Evolutionary conservation across 2,113 vertebrate species (phyloP).

Genomic region (Tautogolabrus adspersus): DNA sequence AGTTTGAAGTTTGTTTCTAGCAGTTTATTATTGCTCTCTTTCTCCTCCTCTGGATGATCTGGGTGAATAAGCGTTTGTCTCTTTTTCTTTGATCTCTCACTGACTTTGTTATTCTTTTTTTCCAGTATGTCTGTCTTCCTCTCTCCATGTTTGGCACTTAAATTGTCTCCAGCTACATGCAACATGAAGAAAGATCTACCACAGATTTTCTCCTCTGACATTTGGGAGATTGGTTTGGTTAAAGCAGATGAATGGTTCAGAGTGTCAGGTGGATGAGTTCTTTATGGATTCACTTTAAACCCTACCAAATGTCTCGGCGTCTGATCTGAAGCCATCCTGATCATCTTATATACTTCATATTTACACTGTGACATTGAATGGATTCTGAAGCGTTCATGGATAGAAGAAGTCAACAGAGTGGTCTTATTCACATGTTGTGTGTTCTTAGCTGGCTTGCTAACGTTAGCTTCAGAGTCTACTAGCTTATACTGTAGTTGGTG

Average conservation of each 20-base stretch:
- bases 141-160: slow-evolving; percentile 19
- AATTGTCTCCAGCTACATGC: slow-evolving; percentile 9
- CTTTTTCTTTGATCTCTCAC: slow-evolving; percentile 10
- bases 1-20: slow-evolving; percentile 38
- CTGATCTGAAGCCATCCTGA: not conserved
- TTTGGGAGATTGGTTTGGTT: slow-evolving; percentile 5
- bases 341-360: slow-evolving; percentile 26
- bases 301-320: slow-evolving; percentile 25
- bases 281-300: slow-evolving; percentile 34
- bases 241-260: slow-evolving; percentile 17
- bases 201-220: slow-evolving; percentile 15
- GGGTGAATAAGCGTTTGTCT: slow-evolving; percentile 17
- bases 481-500: too few relatives aligned
- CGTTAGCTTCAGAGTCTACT: not conserved
- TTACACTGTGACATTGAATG: slow-evolving; percentile 23
- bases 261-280: slow-evolving; percentile 23
- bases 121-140: slow-evolving; percentile 15
- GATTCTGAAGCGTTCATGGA: slow-evolving; percentile 1
- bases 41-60: slow-evolving; percentile 18
- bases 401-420: not conserved
- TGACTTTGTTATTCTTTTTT: not conserved
- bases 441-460: not conserved
- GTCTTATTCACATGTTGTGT: not conserved
- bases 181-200: slow-evolving; percentile 23
- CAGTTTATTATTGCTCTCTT: slow-evolving; percentile 12